Evolutionary conservation across 2,797 vertebrate genomes (phyloP).

Genomic region (Coluber constrictor): DNA sequence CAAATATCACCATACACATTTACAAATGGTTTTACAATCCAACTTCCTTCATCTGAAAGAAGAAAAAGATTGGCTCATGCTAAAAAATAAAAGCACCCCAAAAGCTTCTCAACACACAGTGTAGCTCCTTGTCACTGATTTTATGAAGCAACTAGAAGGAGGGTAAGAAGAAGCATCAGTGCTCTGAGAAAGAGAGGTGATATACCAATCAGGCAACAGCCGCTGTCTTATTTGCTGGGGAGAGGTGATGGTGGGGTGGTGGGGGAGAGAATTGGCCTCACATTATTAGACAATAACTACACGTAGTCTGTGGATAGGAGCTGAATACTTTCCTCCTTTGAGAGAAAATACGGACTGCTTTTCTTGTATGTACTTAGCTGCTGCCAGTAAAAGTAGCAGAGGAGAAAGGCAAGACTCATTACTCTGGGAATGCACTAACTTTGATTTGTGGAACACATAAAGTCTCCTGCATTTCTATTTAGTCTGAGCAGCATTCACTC

Average conservation of each 20-base stretch:
- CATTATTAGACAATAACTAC: constrained; percentile 70
- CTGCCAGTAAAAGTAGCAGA: not conserved
- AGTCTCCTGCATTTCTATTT: not conserved
- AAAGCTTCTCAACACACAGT: constrained; percentile 69
- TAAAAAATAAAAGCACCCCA: constrained; percentile 75
- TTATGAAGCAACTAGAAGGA: constrained; percentile 74
- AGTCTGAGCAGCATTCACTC: constrained; percentile 4
- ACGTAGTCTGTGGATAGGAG: constrained; percentile 57
- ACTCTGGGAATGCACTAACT: constrained; percentile 28
- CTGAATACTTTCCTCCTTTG: constrained; percentile 43
- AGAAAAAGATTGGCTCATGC: constrained; percentile 79
- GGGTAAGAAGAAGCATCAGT: constrained; percentile 72
- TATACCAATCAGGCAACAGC: constrained; percentile 77
- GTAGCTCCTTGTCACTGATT: constrained; percentile 70
- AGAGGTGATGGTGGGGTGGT: constrained; percentile 10
- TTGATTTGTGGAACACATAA: not conserved
- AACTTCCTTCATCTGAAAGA: constrained; percentile 75
- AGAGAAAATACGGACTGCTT: constrained; percentile 49
- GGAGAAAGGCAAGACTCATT: constrained; percentile 37
- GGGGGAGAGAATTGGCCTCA: constrained; percentile 65
- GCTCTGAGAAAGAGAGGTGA: constrained; percentile 75
- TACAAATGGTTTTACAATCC: constrained; percentile 86
- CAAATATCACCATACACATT: constrained; percentile 99
- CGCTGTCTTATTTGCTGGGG: constrained; percentile 72
- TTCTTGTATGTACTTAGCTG: constrained; percentile 48